Evolutionary conservation across 1,140 invertebrate genomes (phyloP).

Genomic region (Chrysomallon squamiferum): DNA sequence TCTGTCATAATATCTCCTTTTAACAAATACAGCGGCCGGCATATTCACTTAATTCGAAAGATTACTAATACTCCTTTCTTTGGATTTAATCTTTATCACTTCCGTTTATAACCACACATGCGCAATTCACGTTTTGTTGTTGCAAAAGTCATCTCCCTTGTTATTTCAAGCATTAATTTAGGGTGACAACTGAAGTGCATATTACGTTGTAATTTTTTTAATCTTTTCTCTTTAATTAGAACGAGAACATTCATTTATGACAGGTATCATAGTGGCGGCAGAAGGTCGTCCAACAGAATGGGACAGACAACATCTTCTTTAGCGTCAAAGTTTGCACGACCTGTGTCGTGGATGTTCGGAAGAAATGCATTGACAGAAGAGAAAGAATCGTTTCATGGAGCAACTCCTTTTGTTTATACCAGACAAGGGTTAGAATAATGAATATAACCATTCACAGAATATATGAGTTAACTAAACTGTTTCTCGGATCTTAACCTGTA

Average conservation of each 20-base stretch:
- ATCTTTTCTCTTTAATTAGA: background rate
- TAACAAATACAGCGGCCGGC: no score
- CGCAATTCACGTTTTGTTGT: background rate
- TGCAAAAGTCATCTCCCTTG: background rate
- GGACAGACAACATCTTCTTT: constrained; percentile 31
- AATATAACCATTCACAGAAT: background rate
- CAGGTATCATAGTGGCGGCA: no score
- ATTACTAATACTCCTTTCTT: no score
- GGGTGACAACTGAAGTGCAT: background rate
- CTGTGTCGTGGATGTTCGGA: constrained; percentile 38
- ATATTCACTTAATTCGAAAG: no score
- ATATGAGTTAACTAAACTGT: background rate
- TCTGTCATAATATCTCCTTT: no score
- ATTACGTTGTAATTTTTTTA: no score
- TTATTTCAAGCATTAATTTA: background rate
- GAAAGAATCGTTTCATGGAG: constrained; percentile 18
- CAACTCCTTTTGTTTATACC: constrained; percentile 38
- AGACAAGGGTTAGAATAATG: constrained; percentile 27
- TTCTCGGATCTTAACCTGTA: no score
- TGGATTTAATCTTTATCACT: no score
- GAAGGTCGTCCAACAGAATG: constrained; percentile 14
- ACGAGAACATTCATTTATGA: background rate
- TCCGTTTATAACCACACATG: background rate
- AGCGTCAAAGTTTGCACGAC: constrained; percentile 30
- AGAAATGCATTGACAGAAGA: constrained; percentile 15